These are phyloP conservation scores for Lamprotornis superbus DNA, from an alignment of 2,113 vertebrate genomes.

Conservation along the genomic window DNA sequence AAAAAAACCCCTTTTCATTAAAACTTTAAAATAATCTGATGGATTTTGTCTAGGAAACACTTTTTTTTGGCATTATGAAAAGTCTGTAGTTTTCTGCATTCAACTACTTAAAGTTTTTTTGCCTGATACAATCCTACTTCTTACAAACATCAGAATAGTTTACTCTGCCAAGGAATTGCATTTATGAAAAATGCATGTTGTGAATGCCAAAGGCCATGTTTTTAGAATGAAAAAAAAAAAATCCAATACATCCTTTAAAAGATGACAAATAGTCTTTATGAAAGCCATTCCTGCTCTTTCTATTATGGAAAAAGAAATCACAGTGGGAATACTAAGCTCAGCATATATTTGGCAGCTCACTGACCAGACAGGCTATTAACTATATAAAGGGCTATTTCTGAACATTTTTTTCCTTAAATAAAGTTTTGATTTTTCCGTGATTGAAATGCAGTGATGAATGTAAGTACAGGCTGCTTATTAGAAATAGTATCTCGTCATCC, in stretches of 20 bases:
- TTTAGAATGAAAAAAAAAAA: neutral
- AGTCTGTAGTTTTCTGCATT: neutral
- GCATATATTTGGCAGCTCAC: neutral
- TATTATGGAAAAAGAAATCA: neutral
- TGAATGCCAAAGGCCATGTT: neutral
- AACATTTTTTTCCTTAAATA: neutral
- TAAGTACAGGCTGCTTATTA: neutral
- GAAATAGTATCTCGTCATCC: neutral
- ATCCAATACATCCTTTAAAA: neutral
- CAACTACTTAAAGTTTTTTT: neutral
- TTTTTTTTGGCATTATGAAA: neutral
- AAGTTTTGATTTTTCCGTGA: neutral
- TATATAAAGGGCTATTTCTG: neutral
- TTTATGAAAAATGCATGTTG: constrained; percentile 11
- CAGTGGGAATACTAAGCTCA: neutral
- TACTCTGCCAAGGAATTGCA: neutral
- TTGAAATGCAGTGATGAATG: neutral
- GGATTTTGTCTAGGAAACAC: neutral
- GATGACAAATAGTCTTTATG: neutral
- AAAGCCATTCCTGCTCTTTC: neutral
- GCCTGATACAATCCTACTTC: neutral
- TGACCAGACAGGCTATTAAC: neutral
- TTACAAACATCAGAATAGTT: neutral
- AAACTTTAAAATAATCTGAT: neutral
- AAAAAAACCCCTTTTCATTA: constrained; percentile 5